These are phyloP conservation scores for Apis dorsata DNA, from an alignment of 1,140 invertebrate species.

Conservation along the genomic window DNA sequence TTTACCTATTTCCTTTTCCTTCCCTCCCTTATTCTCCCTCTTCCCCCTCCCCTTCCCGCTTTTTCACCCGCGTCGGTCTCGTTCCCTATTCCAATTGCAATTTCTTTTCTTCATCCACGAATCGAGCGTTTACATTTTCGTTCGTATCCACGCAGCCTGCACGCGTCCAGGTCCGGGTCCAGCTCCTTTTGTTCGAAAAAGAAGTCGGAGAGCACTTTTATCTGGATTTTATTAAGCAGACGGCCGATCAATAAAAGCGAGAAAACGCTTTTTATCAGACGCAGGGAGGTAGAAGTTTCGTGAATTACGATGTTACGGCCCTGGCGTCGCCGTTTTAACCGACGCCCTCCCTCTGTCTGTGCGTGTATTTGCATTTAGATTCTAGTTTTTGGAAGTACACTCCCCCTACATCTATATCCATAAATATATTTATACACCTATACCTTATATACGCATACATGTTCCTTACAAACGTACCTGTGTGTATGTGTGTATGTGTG, in stretches of 20 bases:
- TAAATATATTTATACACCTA: background rate
- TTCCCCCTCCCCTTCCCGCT: background rate
- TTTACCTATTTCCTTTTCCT: background rate
- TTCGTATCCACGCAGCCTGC: conserved; percentile 25
- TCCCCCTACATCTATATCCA: background rate
- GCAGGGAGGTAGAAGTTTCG: conserved; percentile 49
- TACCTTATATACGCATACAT: too few relatives aligned
- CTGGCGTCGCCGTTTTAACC: conserved; percentile 37
- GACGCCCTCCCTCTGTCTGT: background rate
- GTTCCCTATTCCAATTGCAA: background rate
- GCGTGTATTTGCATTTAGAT: conserved; percentile 62
- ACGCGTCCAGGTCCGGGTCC: background rate
- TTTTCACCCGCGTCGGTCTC: too few relatives aligned
- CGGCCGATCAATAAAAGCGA: conserved; percentile 48
- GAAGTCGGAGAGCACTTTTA: conserved; percentile 38
- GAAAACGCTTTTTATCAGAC: conserved; percentile 59
- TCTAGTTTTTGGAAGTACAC: conserved; percentile 48
- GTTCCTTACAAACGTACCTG: too few relatives aligned
- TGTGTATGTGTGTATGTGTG: too few relatives aligned
- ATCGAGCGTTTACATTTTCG: conserved; percentile 41
- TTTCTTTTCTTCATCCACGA: background rate
- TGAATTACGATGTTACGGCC: conserved; percentile 52
- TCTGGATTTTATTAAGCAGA: conserved; percentile 60
- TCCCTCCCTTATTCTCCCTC: background rate
- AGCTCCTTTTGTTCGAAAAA: too few relatives aligned